phyloP scores from a whole-genome alignment of 2,888 invertebrate species.

The Philhelius pedissequus region DNA sequence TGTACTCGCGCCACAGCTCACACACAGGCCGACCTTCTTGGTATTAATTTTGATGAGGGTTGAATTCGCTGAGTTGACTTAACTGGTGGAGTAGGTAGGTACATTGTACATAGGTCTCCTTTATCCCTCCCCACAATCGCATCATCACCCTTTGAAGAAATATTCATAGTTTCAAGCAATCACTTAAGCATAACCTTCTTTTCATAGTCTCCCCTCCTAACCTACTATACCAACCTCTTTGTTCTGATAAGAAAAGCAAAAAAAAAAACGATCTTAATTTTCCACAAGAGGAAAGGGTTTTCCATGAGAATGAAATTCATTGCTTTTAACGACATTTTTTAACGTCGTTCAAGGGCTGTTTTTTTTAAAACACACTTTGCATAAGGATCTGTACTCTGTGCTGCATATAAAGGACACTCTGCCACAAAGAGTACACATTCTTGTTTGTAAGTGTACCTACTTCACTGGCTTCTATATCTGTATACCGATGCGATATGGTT shows the following conservation, averaged over 20 bases:
- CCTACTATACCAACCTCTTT: background rate
- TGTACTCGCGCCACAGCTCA: background rate
- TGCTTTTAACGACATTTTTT: slow-evolving; percentile 44
- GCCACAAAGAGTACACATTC: slow-evolving; percentile 20
- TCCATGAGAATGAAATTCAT: slow-evolving; percentile 30
- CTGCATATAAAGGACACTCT: slow-evolving; percentile 33
- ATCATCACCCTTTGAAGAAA: background rate
- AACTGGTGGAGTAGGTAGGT: background rate
- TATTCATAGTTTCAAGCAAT: slow-evolving; percentile 40
- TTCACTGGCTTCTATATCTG: background rate
- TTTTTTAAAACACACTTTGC: slow-evolving; percentile 3
- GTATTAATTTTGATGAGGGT: slow-evolving; percentile 36
- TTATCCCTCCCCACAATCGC: background rate
- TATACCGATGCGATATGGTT: background rate
- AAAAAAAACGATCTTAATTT: slow-evolving; percentile 24
- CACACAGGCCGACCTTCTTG: background rate
- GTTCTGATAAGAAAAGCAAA: background rate
- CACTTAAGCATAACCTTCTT: slow-evolving; percentile 18
- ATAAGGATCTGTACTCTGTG: slow-evolving; percentile 3
- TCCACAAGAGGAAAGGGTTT: slow-evolving; percentile 15
- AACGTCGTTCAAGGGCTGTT: background rate
- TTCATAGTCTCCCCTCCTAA: background rate
- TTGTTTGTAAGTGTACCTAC: slow-evolving; percentile 22
- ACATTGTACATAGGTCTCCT: background rate
- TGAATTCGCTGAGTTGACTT: slow-evolving; percentile 9